Evolutionary conservation across 2,113 vertebrate genomes (phyloP), one percentile per base, ranked within the genome.

Genomic region (Gracilinanus agilis): DNA sequence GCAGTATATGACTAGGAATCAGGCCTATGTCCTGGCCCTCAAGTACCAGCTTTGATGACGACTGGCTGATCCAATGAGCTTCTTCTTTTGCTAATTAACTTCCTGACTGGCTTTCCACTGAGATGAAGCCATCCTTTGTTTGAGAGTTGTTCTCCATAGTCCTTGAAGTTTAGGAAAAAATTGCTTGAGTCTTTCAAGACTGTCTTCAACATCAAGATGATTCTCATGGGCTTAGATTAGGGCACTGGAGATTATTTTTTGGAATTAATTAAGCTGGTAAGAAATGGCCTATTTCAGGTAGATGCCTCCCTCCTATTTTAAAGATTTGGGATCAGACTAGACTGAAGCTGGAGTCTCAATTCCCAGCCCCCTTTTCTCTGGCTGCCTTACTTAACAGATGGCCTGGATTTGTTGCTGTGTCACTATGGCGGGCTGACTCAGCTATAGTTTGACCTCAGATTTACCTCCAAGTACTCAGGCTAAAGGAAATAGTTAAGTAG

Each of bases 401-500:
- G 92, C 92, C 94, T 89, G 88, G 83, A 90, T 0, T 12, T 56
- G 94, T 95, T 97, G 96, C 93, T 97, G 89, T 97, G 91, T 97
- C 97, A 97, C 93, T 25, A 0, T 44, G 94, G 89, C 0, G 9
- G 89, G 34, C 88, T 97, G 98, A 98, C 95, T 98, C 97, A 98
- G 96, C 93, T 96, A 90, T 93, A 95, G 44, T 34, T 94, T 98
- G 96, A 98, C 98, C 98, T 98, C 90, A n/a, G n/a, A 40, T 54
- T 97, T 90, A 98, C 97, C 91, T 94, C 91, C 1, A 19, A 95
- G 61, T n/a, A 96, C 92, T 98, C 90, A 93, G 56, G 94, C 94
- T 96, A 96, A 96, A 98, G 95, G 96, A 98, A 98, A 97, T 25
- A 95, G 54, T 96, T 97, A 96, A 98, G 96, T 34, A 95, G 96